Percentiles rank a stretch among this genome's conserved stretches.
Conservation (phyloP, 1,140 invertebrate genomes). For the Mycetomoellerius zeteki region DNA sequence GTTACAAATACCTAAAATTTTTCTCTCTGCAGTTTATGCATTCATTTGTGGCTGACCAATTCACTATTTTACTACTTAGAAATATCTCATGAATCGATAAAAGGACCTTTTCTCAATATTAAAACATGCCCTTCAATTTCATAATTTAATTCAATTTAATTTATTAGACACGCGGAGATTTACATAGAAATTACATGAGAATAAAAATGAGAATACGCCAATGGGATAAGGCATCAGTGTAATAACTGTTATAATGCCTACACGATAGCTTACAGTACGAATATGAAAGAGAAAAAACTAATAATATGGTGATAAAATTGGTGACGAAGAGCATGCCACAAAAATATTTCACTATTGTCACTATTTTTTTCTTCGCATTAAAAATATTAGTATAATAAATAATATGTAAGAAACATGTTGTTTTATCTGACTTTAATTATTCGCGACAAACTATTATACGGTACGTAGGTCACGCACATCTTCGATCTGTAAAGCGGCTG, state of each 20-base stretch:
- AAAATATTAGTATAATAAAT: background rate
- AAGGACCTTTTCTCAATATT: background rate
- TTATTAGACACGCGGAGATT: no score
- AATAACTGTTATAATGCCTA: no score
- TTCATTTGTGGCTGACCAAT: slow-evolving; percentile 8
- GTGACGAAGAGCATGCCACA: background rate
- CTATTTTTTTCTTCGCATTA: background rate
- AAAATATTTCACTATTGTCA: background rate
- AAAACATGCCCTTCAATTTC: background rate
- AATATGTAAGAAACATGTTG: background rate
- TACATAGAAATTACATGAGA: no score
- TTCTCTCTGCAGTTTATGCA: no score
- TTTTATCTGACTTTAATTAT: background rate
- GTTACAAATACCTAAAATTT: no score
- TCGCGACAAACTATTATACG: background rate
- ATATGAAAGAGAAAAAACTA: no score
- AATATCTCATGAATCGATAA: background rate
- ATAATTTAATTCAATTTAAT: background rate
- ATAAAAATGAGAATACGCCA: no score
- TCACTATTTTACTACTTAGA: background rate
- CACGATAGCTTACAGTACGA: no score
- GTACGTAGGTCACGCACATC: slow-evolving; percentile 5
- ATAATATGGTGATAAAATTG: background rate
- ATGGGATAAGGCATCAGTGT: no score
- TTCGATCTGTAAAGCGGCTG: slow-evolving; percentile 14